Base-by-base conservation (phyloP, 2,888 invertebrate genomes). In the Eucera pruinosa region DNA sequence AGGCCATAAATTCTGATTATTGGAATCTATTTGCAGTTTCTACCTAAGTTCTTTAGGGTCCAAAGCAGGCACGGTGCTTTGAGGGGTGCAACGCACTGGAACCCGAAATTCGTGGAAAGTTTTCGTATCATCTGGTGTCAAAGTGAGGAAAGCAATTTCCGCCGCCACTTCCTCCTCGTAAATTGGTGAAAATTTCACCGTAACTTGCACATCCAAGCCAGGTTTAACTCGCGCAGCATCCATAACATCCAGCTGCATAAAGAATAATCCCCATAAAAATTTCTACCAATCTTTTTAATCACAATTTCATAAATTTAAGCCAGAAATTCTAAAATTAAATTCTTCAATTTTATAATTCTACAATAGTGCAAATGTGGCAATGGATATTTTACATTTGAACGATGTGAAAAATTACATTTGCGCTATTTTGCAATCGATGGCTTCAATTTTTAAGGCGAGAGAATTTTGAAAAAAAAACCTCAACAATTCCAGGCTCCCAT, bases 141-240 rank as follows among this genome's bases (percentile, higher is more conserved):
- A 67, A 41, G 85, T 85, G 9, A 82, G 69, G 18, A 85, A 85
- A 57, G 72, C 68, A 57, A 85, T 72, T 15, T 66, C 78, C 0
- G 77, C 85, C 6, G 27, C 57, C 41, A 85, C 68, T 27, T 77
- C 72, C 6, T 65, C 67, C 20, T 80, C 80, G 55, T 71, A 33
- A 6, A 72, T n/a, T 0, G 85, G 79, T 52, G 72, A 79, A 66
- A 85, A 85, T 71, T 69, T 83, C 2, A 85, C 71, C 30, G 45
- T 65, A 7, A 77, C 18, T n/a, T 41, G 20, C 18, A 68, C 57
- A 7, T 70, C 50, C 30, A 85, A 39, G 0, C 85, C 85, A 0
- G 85, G 80, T 66, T 73, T 79, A 18, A 85, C 41, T 43, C 58
- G 77, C 6, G 67, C 80, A 2, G 83, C 77, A 20, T 80, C 83